A percentile compares a stretch with the other conserved stretches of the same genome.
Conservation (phyloP, 1,140 invertebrate species). For the Macrobrachium nipponense region DNA sequence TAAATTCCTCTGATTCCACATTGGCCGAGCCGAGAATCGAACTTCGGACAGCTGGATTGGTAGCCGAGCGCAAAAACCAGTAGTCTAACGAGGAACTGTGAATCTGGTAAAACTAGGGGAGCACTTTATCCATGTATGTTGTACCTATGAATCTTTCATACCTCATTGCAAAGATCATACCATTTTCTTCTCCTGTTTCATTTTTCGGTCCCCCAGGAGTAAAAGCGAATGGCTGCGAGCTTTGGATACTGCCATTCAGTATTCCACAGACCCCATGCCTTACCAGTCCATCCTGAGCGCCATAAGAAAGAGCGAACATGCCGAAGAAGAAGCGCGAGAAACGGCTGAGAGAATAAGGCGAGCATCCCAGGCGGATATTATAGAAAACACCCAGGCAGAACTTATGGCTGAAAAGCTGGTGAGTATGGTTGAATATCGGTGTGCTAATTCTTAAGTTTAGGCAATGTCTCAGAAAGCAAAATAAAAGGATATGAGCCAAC, state of each 20-base stretch:
- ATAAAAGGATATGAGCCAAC: too few relatives aligned
- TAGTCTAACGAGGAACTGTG: too few relatives aligned
- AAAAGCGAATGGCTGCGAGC: slow-evolving; percentile 58
- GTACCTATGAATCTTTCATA: too few relatives aligned
- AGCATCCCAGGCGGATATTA: slow-evolving; percentile 63
- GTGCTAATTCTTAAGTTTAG: neutral
- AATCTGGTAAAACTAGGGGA: too few relatives aligned
- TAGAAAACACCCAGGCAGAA: slow-evolving; percentile 63
- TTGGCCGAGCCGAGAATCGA: too few relatives aligned
- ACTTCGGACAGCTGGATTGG: too few relatives aligned
- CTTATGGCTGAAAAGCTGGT: slow-evolving; percentile 61
- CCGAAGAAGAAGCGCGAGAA: slow-evolving; percentile 56
- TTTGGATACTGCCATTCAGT: slow-evolving; percentile 57
- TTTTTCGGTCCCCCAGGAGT: slow-evolving; percentile 35
- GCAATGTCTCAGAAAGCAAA: too few relatives aligned
- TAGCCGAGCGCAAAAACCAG: too few relatives aligned
- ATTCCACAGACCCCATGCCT: slow-evolving; percentile 54
- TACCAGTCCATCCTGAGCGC: slow-evolving; percentile 50
- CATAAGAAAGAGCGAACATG: slow-evolving; percentile 51
- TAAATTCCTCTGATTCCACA: too few relatives aligned
- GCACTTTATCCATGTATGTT: too few relatives aligned
- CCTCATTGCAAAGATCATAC: neutral
- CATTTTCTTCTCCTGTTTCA: too few relatives aligned
- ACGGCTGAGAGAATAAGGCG: slow-evolving; percentile 57
- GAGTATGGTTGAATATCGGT: neutral